phyloP scores from a whole-genome alignment of 2,113 vertebrate genomes.

The Oreocharis arfaki region DNA sequence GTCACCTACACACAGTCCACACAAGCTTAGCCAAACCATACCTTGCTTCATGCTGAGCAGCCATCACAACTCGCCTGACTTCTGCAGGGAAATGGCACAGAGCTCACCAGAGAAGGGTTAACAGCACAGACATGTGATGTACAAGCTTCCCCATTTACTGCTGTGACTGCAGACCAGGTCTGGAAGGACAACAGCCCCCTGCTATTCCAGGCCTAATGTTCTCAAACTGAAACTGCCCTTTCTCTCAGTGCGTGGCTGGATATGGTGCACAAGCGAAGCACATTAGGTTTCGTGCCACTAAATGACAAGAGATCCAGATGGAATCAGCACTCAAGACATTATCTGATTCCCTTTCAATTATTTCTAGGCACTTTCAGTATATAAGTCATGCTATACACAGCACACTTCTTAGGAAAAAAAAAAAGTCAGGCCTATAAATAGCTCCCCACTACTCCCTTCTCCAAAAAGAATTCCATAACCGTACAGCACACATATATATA shows the following conservation, averaged over 20 bases:
- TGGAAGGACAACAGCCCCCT: neutral
- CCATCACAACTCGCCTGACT: neutral
- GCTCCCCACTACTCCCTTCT: neutral
- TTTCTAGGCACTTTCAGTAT: neutral
- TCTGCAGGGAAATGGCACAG: accelerated
- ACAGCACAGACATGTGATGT: neutral
- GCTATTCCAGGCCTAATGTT: neutral
- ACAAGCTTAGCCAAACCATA: neutral
- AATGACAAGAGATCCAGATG: neutral
- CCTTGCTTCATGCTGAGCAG: neutral
- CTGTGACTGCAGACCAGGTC: neutral
- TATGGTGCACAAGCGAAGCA: neutral
- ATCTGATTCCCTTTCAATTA: neutral
- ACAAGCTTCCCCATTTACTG: neutral
- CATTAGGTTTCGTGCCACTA: neutral
- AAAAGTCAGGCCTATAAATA: neutral
- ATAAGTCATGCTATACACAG: neutral
- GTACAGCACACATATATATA: neutral
- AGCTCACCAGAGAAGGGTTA: neutral
- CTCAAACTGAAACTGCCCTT: conserved; percentile 3
- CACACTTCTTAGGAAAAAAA: neutral
- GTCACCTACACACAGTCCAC: neutral
- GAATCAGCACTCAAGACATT: neutral
- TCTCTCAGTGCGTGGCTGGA: neutral
- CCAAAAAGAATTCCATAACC: neutral